phyloP scores from a whole-genome alignment of 1,140 invertebrate genomes.

The Ceratina calcarata region DNA sequence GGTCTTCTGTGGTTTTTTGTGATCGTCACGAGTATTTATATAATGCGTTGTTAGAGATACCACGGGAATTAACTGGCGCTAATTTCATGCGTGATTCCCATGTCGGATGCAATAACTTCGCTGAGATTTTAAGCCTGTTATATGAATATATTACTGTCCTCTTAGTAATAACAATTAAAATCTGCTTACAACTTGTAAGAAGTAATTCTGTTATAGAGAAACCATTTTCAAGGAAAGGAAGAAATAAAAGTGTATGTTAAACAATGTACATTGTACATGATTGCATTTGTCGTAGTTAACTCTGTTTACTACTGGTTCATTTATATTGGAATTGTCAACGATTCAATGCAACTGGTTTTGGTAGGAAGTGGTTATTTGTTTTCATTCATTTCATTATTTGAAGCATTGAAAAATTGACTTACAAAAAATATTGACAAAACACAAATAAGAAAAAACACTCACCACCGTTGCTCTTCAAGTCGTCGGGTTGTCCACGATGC shows the following conservation, averaged over 20 bases:
- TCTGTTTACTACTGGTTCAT: too few species aligned
- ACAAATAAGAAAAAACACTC: slow-evolving; percentile 67
- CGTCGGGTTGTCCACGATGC: slow-evolving; percentile 83
- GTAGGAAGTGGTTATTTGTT: too few species aligned
- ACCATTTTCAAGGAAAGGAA: too few species aligned
- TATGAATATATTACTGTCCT: too few species aligned
- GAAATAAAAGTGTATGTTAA: too few species aligned
- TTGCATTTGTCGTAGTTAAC: too few species aligned
- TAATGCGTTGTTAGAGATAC: slow-evolving; percentile 13
- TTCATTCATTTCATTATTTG: background rate
- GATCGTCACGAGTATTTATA: background rate
- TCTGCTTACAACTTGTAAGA: too few species aligned
- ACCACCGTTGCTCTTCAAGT: slow-evolving; percentile 86
- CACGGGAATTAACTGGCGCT: slow-evolving; percentile 39
- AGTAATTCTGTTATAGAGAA: too few species aligned
- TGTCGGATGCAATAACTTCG: too few species aligned
- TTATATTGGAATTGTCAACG: background rate
- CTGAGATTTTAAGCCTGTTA: too few species aligned
- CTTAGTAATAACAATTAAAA: too few species aligned
- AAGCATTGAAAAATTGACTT: background rate
- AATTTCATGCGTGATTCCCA: slow-evolving; percentile 15
- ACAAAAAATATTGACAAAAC: background rate
- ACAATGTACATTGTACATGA: too few species aligned
- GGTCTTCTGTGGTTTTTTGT: slow-evolving; percentile 26
- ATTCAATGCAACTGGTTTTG: background rate